phyloP scores from a whole-genome alignment of 2,113 vertebrate species.

The Aptenodytes forsteri region DNA sequence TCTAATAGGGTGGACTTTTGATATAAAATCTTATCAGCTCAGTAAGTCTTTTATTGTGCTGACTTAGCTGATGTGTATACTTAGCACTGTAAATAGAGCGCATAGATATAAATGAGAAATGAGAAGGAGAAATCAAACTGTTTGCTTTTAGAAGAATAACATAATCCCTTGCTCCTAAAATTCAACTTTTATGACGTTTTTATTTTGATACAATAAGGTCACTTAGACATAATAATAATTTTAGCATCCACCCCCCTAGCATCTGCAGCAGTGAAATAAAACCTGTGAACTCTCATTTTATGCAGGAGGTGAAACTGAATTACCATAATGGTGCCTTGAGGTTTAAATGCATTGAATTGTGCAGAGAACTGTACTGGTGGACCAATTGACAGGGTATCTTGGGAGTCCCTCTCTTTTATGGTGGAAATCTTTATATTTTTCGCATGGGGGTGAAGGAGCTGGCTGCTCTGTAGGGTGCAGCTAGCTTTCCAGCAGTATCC shows the following conservation, averaged over 20 bases:
- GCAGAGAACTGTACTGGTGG: neutral
- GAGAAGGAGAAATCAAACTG: neutral
- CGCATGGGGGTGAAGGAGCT: rapidly evolving
- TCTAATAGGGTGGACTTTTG: neutral
- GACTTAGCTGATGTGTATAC: neutral
- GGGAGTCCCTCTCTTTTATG: neutral
- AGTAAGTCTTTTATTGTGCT: neutral
- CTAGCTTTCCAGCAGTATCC: neutral
- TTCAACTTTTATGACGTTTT: neutral
- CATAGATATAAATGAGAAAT: neutral
- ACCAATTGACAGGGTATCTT: neutral
- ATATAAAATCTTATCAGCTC: neutral
- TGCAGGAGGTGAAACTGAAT: neutral
- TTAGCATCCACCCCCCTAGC: neutral
- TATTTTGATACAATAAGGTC: neutral
- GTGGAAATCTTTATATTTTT: neutral
- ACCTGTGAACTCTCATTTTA: neutral
- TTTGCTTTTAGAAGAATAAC: neutral
- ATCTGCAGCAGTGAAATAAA: neutral
- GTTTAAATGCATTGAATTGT: neutral
- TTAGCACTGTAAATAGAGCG: neutral
- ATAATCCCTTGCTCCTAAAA: neutral
- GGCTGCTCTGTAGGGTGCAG: no score
- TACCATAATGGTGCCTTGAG: neutral
- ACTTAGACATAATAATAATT: neutral